Percentiles rank a stretch among this genome's conserved stretches.
phyloP scores from a whole-genome alignment of 2,888 invertebrate genomes.

The Polymixis flavicincta region DNA sequence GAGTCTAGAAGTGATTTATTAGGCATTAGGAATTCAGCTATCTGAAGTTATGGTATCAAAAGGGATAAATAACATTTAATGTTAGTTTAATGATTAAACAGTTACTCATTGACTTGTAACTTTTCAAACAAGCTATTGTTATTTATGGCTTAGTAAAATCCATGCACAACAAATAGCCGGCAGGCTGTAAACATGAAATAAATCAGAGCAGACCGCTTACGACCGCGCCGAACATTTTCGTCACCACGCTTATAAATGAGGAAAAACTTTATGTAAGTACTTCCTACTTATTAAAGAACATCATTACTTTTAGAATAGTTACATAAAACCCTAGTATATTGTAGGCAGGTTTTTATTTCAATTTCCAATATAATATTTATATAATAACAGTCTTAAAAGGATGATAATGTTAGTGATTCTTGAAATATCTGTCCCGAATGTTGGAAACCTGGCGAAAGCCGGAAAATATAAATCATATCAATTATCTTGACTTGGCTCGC shows the following conservation, averaged over 20 bases:
- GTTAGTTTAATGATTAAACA: neutral
- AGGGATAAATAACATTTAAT: neutral
- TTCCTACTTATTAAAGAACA: neutral
- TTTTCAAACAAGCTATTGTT: conserved; percentile 2
- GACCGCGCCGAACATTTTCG: conserved; percentile 3
- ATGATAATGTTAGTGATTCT: too few relatives aligned
- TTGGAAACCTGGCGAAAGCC: too few relatives aligned
- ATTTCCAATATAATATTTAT: too few relatives aligned
- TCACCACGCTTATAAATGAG: neutral
- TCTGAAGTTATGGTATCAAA: neutral
- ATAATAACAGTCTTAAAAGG: too few relatives aligned
- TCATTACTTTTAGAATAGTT: neutral
- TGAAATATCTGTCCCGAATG: too few relatives aligned
- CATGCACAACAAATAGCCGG: conserved; percentile 15
- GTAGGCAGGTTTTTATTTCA: too few relatives aligned
- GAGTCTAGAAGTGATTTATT: neutral
- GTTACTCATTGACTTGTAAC: neutral
- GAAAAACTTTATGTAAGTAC: neutral
- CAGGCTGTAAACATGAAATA: conserved; percentile 25
- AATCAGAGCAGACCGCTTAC: conserved; percentile 35
- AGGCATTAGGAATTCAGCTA: neutral
- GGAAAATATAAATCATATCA: too few relatives aligned
- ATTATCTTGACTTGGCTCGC: too few relatives aligned
- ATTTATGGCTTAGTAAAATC: conserved; percentile 20
- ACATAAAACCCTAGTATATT: neutral